Evolutionary conservation across 2,113 vertebrate species (phyloP).

Genomic region (Chaetodon trifascialis): DNA sequence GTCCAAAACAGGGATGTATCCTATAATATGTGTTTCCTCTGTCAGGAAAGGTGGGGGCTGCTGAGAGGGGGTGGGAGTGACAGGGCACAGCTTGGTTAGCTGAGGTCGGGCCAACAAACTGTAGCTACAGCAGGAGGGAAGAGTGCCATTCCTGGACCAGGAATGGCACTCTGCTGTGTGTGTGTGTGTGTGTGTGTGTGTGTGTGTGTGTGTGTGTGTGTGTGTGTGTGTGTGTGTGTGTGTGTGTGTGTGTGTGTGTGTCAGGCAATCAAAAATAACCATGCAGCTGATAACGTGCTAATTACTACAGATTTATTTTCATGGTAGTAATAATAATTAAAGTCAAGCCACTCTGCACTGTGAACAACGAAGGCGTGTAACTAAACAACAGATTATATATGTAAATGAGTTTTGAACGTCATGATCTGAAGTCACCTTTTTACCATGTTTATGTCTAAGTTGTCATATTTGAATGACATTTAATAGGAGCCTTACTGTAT

Average conservation of each 20-base stretch:
- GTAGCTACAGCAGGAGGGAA: constrained; percentile 19
- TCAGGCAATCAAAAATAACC: too few relatives aligned
- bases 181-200: too few relatives aligned
- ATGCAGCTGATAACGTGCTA: background rate
- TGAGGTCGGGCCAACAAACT: constrained; percentile 32
- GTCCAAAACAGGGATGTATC: constrained; percentile 45
- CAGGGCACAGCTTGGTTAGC: background rate
- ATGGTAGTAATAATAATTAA: background rate
- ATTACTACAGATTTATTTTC: background rate
- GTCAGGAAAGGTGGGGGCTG: constrained; percentile 72
- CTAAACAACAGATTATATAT: background rate
- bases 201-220: too few relatives aligned
- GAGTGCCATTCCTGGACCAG: constrained; percentile 7
- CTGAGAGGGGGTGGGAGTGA: constrained; percentile 14
- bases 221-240: too few relatives aligned
- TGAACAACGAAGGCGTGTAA: background rate
- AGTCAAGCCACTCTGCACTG: background rate
- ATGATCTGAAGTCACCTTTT: background rate
- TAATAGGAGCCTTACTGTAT: background rate
- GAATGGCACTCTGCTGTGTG: background rate
- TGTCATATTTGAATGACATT: background rate
- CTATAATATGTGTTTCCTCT: constrained; percentile 67
- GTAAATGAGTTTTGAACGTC: background rate
- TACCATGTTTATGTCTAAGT: background rate
- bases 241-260: too few relatives aligned